phyloP scores from a whole-genome alignment of 2,888 invertebrate species.

The Lutraria lutraria region DNA sequence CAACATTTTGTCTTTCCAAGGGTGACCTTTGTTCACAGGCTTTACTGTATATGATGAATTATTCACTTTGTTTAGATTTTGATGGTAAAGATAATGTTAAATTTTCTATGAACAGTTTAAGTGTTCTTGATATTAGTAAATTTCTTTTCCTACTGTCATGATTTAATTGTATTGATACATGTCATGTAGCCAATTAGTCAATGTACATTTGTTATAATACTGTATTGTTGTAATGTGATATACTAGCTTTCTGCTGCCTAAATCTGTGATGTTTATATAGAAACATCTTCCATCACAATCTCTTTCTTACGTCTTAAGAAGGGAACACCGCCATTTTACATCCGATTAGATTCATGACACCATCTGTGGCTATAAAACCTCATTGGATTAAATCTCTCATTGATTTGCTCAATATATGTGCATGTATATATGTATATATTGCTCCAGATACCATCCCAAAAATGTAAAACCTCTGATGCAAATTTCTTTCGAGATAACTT shows the following conservation, averaged over 20 bases:
- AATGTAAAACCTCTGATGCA: no score
- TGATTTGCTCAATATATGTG: background rate
- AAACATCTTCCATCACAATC: background rate
- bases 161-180: background rate
- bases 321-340: background rate
- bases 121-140: background rate
- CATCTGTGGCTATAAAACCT: background rate
- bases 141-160: background rate
- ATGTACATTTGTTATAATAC: background rate
- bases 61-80: no score
- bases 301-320: background rate
- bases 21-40: no score
- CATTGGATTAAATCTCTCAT: background rate
- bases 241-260: constrained; percentile 12
- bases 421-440: background rate
- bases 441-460: no score
- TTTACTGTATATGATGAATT: no score
- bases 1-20: no score
- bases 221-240: constrained; percentile 13
- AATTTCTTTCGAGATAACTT: no score
- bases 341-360: background rate
- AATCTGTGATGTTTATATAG: background rate
- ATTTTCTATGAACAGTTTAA: no score
- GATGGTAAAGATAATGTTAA: no score
- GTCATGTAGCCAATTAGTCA: background rate